Percentiles rank a stretch among this genome's conserved stretches.
These are phyloP conservation scores for Ditylenchus weischeri DNA, from an alignment of 2,888 invertebrate genomes.

Conservation along the genomic window DNA sequence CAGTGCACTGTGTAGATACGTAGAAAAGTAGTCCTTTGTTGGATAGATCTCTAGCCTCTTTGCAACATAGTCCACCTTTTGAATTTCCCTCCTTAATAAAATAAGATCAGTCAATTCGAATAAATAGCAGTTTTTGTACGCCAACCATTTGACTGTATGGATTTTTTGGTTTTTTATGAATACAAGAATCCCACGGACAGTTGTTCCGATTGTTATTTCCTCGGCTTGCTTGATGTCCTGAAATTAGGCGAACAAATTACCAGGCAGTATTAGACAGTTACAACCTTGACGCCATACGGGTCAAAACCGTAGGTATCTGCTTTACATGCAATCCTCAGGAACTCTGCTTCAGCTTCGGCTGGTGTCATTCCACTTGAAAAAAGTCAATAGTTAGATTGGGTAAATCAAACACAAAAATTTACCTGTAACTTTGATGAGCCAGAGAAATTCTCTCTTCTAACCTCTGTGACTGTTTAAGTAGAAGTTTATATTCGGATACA, in stretches of 20 bases:
- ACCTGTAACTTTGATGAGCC: constrained; percentile 76
- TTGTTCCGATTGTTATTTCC: constrained; percentile 25
- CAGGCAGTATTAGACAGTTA: neutral
- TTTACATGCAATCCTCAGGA: constrained; percentile 83
- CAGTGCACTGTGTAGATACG: neutral
- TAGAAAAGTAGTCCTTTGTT: constrained; percentile 4
- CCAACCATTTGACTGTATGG: constrained; percentile 16
- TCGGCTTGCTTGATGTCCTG: constrained; percentile 19
- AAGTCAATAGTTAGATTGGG: constrained; percentile 12
- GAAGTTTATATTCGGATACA: constrained; percentile 82
- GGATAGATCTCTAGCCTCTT: constrained; percentile 84
- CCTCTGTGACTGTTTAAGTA: constrained; percentile 84
- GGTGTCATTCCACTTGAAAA: constrained; percentile 73
- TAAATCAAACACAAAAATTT: no score
- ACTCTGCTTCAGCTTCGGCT: constrained; percentile 81
- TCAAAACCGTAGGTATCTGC: constrained; percentile 95
- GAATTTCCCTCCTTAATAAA: constrained; percentile 80
- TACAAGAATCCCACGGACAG: constrained; percentile 20
- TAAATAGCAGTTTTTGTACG: no score
- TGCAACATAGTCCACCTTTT: constrained; percentile 86
- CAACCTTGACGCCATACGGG: constrained; percentile 92
- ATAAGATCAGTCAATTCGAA: no score
- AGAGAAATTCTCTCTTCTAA: constrained; percentile 90
- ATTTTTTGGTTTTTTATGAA: constrained; percentile 22
- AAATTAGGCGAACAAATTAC: neutral